Evolutionary conservation across 1,140 invertebrate species (phyloP).

Genomic region (Diploscapter pachys): DNA sequence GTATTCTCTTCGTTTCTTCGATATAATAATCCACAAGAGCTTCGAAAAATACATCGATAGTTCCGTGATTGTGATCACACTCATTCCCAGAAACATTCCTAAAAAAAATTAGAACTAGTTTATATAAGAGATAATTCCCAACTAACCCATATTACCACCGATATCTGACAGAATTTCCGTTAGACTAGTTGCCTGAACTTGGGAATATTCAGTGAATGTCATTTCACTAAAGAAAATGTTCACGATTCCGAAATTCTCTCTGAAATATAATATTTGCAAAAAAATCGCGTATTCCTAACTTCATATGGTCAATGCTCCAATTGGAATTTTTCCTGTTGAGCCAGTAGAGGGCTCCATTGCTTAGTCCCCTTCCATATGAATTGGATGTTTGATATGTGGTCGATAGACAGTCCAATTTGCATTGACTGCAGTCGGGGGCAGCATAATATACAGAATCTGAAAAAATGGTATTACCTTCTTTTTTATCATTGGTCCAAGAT

Average conservation of each 20-base stretch:
- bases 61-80: conserved; percentile 22
- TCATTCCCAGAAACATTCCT: conserved; percentile 26
- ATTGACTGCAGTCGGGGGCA: conserved; percentile 1
- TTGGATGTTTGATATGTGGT: conserved; percentile 10
- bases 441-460: conserved; percentile 6
- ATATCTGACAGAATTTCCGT: conserved; percentile 21
- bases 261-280: conserved; percentile 7
- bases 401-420: conserved; percentile 3
- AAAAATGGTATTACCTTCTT: conserved; percentile 1
- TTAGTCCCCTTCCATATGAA: conserved; percentile 14
- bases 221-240: conserved; percentile 25
- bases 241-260: conserved; percentile 17
- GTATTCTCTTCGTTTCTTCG: conserved; percentile 13
- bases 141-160: conserved; percentile 15
- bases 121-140: too few relatives aligned
- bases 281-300: neutral
- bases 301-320: conserved; percentile 19
- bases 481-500: neutral
- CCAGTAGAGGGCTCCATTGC: conserved; percentile 8
- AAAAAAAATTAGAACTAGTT: too few relatives aligned
- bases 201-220: conserved; percentile 17
- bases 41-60: conserved; percentile 13
- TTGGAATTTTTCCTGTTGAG: conserved; percentile 9
- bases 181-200: conserved; percentile 15
- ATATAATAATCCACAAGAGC: conserved; percentile 22